Percentiles rank a stretch among this genome's conserved stretches.
These are phyloP conservation scores for Mimas tiliae DNA, from an alignment of 2,888 invertebrate species.

Conservation along the genomic window DNA sequence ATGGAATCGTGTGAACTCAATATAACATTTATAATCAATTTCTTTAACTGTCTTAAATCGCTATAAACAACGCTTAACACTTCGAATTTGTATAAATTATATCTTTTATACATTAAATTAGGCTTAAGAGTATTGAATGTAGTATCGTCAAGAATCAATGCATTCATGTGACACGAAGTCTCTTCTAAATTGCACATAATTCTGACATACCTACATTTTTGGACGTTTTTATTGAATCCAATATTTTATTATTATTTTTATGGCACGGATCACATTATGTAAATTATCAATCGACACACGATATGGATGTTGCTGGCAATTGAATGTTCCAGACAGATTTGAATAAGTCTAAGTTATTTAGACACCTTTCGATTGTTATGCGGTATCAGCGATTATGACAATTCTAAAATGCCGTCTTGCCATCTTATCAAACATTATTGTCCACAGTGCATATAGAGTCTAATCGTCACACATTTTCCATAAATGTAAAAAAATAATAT, in stretches of 20 bases:
- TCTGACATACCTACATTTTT: slow-evolving; percentile 2
- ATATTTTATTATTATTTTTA: slow-evolving; percentile 26
- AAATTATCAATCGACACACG: slow-evolving; percentile 26
- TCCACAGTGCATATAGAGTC: too few species aligned
- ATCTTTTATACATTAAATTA: not conserved
- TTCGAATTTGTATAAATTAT: not conserved
- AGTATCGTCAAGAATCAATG: not conserved
- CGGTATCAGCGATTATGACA: too few species aligned
- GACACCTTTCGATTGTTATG: not conserved
- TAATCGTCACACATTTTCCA: too few species aligned
- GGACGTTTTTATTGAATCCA: slow-evolving; percentile 26
- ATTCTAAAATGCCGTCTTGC: too few species aligned
- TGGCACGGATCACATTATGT: slow-evolving; percentile 19
- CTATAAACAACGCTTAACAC: not conserved
- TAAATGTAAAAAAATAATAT: too few species aligned
- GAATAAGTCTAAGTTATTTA: slow-evolving; percentile 1
- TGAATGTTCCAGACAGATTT: not conserved
- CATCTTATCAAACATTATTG: not conserved
- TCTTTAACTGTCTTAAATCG: not conserved
- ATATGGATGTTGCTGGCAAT: slow-evolving; percentile 18
- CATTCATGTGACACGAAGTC: not conserved
- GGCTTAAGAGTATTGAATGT: not conserved
- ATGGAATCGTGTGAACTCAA: too few species aligned
- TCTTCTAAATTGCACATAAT: slow-evolving; percentile 18
- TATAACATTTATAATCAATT: not conserved